A percentile compares a stretch with the other conserved stretches of the same genome.
Evolutionary conservation across 2,888 invertebrate species (phyloP).

Genomic region (Bellardia pandia): DNA sequence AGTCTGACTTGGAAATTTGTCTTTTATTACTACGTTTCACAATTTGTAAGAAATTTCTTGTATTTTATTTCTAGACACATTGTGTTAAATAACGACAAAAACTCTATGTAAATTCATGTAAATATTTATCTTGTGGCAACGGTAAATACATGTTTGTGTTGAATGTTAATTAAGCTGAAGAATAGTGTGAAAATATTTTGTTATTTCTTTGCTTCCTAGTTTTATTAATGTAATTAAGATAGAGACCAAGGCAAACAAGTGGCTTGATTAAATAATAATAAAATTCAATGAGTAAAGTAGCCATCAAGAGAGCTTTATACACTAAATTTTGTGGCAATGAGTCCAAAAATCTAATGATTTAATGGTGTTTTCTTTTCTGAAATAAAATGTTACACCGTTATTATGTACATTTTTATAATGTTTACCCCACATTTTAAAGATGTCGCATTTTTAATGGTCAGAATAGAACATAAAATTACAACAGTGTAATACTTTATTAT

Average conservation of each 20-base stretch:
- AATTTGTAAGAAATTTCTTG: slow-evolving; percentile 50
- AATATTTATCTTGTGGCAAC: slow-evolving; percentile 65
- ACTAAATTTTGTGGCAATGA: too few species aligned
- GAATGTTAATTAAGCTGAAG: slow-evolving; percentile 66
- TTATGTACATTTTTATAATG: too few species aligned
- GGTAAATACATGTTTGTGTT: slow-evolving; percentile 53
- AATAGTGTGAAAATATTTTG: slow-evolving; percentile 61
- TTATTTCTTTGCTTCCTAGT: slow-evolving; percentile 1
- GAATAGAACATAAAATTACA: too few species aligned
- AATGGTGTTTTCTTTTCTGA: too few species aligned
- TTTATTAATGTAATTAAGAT: slow-evolving; percentile 51
- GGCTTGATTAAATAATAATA: too few species aligned
- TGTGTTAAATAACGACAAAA: not conserved
- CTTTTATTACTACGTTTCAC: slow-evolving; percentile 39
- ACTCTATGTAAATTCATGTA: slow-evolving; percentile 59
- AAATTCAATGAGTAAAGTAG: too few species aligned
- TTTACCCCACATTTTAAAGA: too few species aligned
- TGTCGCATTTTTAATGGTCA: too few species aligned
- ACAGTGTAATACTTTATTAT: too few species aligned
- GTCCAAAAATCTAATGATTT: too few species aligned
- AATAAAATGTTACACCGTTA: too few species aligned
- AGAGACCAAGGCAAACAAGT: slow-evolving; percentile 25
- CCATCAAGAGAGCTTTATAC: too few species aligned
- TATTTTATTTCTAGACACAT: slow-evolving; percentile 1
- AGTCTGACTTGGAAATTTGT: slow-evolving; percentile 27